These are phyloP conservation scores for Cichladusa arquata DNA, from an alignment of 2,113 vertebrate species.

Conservation along the genomic window DNA sequence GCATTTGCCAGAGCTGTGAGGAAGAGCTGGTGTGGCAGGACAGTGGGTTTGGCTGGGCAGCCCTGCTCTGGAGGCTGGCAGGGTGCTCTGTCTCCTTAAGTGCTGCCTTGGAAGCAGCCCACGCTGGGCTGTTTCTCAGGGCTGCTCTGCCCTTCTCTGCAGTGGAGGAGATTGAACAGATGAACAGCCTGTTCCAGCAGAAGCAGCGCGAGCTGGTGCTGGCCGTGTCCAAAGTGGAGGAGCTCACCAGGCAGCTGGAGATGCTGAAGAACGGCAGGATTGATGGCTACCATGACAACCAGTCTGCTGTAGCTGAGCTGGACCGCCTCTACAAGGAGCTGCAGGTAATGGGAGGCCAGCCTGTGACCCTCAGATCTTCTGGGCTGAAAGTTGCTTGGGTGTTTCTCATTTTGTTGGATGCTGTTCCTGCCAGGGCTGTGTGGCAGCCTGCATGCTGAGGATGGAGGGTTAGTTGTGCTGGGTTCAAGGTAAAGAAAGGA, in stretches of 20 bases:
- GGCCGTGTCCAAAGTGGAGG: constrained; percentile 92
- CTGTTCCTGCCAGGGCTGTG: not conserved
- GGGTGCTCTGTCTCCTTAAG: constrained; percentile 7
- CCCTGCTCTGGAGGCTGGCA: not conserved
- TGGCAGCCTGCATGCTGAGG: not conserved
- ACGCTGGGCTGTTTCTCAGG: constrained; percentile 49
- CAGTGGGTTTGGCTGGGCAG: not conserved
- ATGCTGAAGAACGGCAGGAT: constrained; percentile 91
- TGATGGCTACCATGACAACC: constrained; percentile 87
- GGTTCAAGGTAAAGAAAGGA: not conserved
- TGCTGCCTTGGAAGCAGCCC: constrained; percentile 14
- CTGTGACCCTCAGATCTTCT: rapidly evolving
- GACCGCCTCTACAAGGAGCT: constrained; percentile 96
- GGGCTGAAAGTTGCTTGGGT: not conserved
- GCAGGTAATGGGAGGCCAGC: constrained; percentile 77
- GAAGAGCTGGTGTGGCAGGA: not conserved
- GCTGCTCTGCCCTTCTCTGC: constrained; percentile 34
- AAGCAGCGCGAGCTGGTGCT: constrained; percentile 93
- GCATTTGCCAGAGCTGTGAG: not conserved
- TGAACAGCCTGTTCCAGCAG: constrained; percentile 96
- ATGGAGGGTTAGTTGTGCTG: not conserved
- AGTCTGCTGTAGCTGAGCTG: constrained; percentile 89
- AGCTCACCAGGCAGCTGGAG: constrained; percentile 92
- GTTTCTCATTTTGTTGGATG: rapidly evolving
- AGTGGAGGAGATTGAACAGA: constrained; percentile 99